Conservation (phyloP, 1,140 invertebrate species). For the Nomia melanderi region DNA sequence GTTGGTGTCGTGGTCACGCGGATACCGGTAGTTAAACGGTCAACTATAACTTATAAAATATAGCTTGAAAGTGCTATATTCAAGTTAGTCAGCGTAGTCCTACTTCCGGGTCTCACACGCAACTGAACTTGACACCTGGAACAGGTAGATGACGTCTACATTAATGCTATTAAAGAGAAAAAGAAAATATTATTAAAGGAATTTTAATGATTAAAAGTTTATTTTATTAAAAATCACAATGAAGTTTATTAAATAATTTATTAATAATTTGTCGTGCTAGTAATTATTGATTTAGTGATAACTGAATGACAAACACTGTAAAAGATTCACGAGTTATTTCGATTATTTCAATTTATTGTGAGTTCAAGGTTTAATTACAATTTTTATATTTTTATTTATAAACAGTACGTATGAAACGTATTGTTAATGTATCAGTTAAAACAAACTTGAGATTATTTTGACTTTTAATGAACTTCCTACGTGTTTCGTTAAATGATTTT, state of each 20-base stretch:
- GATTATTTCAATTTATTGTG: too few species aligned
- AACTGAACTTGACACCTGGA: slow-evolving; percentile 88
- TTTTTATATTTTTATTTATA: neutral
- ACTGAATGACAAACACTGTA: too few species aligned
- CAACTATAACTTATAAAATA: slow-evolving; percentile 74
- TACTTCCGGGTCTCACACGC: slow-evolving; percentile 82
- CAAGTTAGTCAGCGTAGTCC: slow-evolving; percentile 76
- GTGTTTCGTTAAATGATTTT: neutral
- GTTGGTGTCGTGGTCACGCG: slow-evolving; percentile 2
- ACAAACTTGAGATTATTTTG: neutral
- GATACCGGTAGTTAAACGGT: slow-evolving; percentile 33
- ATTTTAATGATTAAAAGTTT: too few species aligned
- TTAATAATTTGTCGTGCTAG: too few species aligned
- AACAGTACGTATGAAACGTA: neutral
- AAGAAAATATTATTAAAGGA: too few species aligned
- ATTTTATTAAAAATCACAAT: too few species aligned
- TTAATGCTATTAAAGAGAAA: too few species aligned
- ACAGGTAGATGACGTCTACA: slow-evolving; percentile 42
- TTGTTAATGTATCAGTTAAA: neutral
- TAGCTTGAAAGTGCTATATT: slow-evolving; percentile 72
- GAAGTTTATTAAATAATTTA: too few species aligned
- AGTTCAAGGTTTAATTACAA: neutral
- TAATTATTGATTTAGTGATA: too few species aligned
- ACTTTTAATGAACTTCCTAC: neutral
- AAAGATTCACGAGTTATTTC: too few species aligned